phyloP scores from a whole-genome alignment of 1,140 invertebrate species.

The Drosophila melanica region DNA sequence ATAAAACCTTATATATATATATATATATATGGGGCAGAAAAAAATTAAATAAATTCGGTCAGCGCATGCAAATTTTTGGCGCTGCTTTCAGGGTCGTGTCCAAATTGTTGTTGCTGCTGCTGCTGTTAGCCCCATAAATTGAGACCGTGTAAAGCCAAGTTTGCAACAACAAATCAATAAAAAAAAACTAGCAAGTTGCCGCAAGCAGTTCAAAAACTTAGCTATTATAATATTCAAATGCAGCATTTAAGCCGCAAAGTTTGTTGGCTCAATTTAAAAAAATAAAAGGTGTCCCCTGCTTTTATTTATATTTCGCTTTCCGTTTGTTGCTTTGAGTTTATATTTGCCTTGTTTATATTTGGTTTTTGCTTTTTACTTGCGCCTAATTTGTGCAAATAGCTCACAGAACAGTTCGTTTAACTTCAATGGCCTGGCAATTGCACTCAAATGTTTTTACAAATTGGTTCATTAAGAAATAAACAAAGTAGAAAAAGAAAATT shows the following conservation, averaged over 20 bases:
- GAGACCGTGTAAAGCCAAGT: conserved; percentile 53
- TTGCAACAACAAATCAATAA: conserved; percentile 76
- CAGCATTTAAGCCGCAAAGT: conserved; percentile 25
- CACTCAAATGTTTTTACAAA: conserved; percentile 64
- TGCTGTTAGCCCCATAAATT: conserved; percentile 63
- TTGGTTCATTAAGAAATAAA: conserved; percentile 60
- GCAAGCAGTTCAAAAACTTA: conserved; percentile 20
- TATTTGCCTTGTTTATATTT: conserved; percentile 9
- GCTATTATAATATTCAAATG: conserved; percentile 25
- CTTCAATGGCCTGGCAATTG: conserved; percentile 75
- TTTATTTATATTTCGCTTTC: conserved; percentile 13
- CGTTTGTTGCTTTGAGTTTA: conserved; percentile 4
- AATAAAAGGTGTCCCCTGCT: conserved; percentile 1
- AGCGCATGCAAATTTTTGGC: conserved; percentile 75
- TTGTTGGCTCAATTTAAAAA: neutral
- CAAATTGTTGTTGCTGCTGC: conserved; percentile 31
- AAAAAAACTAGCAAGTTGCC: conserved; percentile 54
- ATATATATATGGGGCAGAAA: conserved; percentile 6
- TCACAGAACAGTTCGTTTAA: conserved; percentile 72
- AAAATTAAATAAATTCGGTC: conserved; percentile 58
- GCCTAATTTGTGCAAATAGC: conserved; percentile 60
- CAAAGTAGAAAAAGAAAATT: conserved; percentile 10
- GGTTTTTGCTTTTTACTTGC: conserved; percentile 10
- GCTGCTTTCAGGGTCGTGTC: conserved; percentile 59
- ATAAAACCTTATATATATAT: conserved; percentile 26